Conservation (phyloP, 2,888 invertebrate genomes). For the Stenodera caucasica region DNA sequence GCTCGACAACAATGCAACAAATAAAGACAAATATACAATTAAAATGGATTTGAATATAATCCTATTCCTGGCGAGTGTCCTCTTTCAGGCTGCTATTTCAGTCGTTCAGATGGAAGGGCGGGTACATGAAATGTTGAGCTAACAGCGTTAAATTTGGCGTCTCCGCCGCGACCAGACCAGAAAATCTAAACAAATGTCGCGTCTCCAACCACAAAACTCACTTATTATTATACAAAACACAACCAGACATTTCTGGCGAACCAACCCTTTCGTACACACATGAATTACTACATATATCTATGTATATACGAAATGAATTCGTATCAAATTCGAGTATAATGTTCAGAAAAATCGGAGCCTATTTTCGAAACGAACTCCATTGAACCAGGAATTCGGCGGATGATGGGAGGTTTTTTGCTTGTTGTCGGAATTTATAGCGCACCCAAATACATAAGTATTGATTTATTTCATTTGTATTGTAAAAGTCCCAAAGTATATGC, state of each 20-base stretch:
- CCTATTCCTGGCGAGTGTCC: slow-evolving; percentile 49
- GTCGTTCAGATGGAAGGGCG: slow-evolving; percentile 39
- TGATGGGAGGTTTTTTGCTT: neutral
- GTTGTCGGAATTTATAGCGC: slow-evolving; percentile 1
- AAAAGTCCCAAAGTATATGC: neutral
- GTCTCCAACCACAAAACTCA: slow-evolving; percentile 46
- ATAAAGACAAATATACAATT: slow-evolving; percentile 18
- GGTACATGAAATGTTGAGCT: slow-evolving; percentile 13
- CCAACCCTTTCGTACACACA: too few relatives aligned
- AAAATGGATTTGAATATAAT: slow-evolving; percentile 31
- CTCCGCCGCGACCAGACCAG: slow-evolving; percentile 49
- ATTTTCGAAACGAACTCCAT: neutral
- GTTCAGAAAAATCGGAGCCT: too few relatives aligned
- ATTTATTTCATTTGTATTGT: neutral
- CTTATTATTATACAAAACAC: slow-evolving; percentile 25
- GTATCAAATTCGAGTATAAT: too few relatives aligned
- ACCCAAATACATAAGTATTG: slow-evolving; percentile 1
- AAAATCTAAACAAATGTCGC: slow-evolving; percentile 52
- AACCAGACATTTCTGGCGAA: too few relatives aligned
- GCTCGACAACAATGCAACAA: slow-evolving; percentile 8
- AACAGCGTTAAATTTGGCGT: slow-evolving; percentile 50
- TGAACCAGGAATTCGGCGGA: neutral
- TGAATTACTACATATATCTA: too few relatives aligned
- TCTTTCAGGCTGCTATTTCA: slow-evolving; percentile 51
- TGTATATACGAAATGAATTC: too few relatives aligned